Base-by-base conservation (phyloP, 2,797 vertebrate genomes). In the Takifugu rubripes region DNA sequence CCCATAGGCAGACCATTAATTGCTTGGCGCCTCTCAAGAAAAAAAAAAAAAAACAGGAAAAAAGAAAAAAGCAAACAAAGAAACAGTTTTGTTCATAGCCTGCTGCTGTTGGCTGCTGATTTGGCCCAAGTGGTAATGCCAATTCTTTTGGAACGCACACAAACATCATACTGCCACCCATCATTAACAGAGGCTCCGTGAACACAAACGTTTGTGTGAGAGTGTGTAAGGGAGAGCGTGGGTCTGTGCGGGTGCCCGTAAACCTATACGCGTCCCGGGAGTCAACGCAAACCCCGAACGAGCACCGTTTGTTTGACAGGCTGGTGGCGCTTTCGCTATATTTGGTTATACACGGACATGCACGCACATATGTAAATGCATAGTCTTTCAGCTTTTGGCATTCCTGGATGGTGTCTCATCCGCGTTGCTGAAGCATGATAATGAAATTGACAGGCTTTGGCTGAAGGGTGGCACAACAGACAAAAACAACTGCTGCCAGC, bases 21-120 rank as follows among this genome's bases (percentile, higher is more conserved):
- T 88, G 84, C 82, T 89, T 89, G 88, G 87, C 79, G 74, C 84
- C 82, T 80, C 82, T 79, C 77, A 84, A 83, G 77, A 56, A 52
- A 60, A 59, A 82, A 50, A 50, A 33, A 40, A 36, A 40, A 40
- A 40, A 14, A 17, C 16, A 31, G n/a, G 7, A 29, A 29, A 14
- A 40, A 40, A 14, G 11, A 51, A 72, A 79, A 76, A 78, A 76
- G 76, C 77, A 85, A 87, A 90, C 88, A 90, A 85, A 89, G 86
- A 83, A 85, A 86, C 78, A 72, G 79, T 84, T 87, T 88, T 86
- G 85, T 89, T 88, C 86, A 83, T 84, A 87, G 83, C 84, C 79
- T 76, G 84, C 85, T 87, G 84, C 82, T 85, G 85, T 81, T 88
- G 86, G 88, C 84, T 84, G 85, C 82, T 83, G 81, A 82, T 82